Percentiles rank a stretch among this genome's conserved stretches.
phyloP scores from a whole-genome alignment of 2,113 vertebrate species.

The Tachycineta bicolor region DNA sequence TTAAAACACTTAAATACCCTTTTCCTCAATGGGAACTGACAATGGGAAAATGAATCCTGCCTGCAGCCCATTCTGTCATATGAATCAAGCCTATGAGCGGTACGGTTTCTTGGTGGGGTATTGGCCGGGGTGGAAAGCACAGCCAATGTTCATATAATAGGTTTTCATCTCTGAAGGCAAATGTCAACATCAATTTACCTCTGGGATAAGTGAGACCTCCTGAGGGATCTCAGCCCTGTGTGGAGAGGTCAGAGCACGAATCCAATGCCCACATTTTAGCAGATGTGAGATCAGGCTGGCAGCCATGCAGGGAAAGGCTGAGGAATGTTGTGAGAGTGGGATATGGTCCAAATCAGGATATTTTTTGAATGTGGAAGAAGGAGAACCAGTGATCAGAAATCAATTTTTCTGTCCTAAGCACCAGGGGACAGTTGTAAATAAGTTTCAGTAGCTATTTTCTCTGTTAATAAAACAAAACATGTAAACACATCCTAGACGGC shows the following conservation, averaged over 20 bases:
- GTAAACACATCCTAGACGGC: not conserved
- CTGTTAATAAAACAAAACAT: not conserved
- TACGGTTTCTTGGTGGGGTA: not conserved
- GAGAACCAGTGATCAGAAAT: not conserved
- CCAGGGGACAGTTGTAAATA: not conserved
- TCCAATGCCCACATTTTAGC: not conserved
- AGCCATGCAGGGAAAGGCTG: not conserved
- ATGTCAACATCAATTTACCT: conserved; percentile 47
- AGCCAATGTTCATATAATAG: not conserved
- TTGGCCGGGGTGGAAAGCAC: not conserved
- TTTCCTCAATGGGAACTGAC: not conserved
- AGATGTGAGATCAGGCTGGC: not conserved
- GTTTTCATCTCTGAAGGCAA: conserved; percentile 42
- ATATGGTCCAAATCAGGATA: not conserved
- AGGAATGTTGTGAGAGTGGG: not conserved
- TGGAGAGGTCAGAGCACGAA: not conserved
- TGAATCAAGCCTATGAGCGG: not conserved
- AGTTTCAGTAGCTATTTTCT: not conserved
- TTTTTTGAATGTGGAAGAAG: not conserved
- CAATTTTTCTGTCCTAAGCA: not conserved
- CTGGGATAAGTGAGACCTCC: conserved; percentile 26
- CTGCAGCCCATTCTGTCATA: conserved; percentile 6
- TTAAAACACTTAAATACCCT: conserved; percentile 36
- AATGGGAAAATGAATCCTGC: conserved; percentile 38
- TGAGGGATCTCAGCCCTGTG: not conserved